Percentiles rank a stretch among this genome's conserved stretches.
Conservation (phyloP, 1,140 invertebrate species). For the Capitella teleta region DNA sequence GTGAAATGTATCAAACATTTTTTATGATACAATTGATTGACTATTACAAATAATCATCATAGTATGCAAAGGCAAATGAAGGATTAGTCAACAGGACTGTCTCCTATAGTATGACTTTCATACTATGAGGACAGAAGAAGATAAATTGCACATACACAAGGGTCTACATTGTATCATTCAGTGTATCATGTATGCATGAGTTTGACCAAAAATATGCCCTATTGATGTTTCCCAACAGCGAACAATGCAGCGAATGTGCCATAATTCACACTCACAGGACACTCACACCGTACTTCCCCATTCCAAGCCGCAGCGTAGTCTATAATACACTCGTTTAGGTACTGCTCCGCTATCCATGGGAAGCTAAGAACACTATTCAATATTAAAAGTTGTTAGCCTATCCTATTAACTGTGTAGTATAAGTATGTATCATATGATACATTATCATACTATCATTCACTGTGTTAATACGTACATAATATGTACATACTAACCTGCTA, state of each 20-base stretch:
- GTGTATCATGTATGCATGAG: no score
- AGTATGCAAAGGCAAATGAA: neutral
- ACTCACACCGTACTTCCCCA: no score
- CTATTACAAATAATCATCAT: neutral
- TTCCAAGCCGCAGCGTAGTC: no score
- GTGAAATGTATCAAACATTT: conserved; percentile 3
- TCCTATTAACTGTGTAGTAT: neutral
- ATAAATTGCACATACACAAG: neutral
- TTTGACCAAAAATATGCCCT: no score
- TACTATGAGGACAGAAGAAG: neutral
- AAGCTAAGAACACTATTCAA: neutral
- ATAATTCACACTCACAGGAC: no score
- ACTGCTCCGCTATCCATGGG: no score
- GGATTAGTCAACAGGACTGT: neutral
- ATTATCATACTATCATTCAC: neutral
- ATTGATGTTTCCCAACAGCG: no score
- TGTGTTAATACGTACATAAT: neutral
- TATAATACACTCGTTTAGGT: no score
- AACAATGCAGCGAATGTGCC: no score
- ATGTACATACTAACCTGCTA: neutral
- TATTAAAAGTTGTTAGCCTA: neutral
- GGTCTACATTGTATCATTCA: no score
- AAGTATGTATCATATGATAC: neutral
- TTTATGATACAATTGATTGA: conserved; percentile 3
- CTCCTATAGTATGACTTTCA: neutral